These are phyloP conservation scores for Cricetomys ansorgei DNA, from an alignment of 2,113 vertebrate genomes.

Conservation along the genomic window DNA sequence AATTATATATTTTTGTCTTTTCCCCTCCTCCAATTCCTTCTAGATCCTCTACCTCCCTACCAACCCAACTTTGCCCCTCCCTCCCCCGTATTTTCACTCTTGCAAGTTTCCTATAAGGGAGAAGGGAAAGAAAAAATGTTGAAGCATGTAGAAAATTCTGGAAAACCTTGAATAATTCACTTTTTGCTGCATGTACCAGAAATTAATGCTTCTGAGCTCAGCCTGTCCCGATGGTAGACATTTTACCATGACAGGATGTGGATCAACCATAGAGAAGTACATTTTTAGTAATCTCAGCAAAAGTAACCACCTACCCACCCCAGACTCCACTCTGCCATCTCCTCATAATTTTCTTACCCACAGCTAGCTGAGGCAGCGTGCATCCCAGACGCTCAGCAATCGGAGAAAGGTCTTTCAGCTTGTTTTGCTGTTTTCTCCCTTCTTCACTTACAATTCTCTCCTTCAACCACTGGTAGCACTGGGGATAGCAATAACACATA, in stretches of 20 bases:
- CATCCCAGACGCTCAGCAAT: constrained; percentile 97
- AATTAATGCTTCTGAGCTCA: not conserved
- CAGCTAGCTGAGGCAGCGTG: constrained; percentile 97
- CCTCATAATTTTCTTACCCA: constrained; percentile 88
- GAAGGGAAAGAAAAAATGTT: not conserved
- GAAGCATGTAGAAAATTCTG: not conserved
- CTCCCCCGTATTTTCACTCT: not conserved
- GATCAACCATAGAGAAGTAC: fast-evolving
- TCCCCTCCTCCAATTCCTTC: not conserved
- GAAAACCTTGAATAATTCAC: not conserved
- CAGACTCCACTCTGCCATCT: too few species aligned
- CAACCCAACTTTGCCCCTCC: not conserved
- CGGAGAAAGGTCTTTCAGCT: constrained; percentile 95
- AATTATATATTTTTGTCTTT: not conserved
- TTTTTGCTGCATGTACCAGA: not conserved
- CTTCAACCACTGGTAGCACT: constrained; percentile 99
- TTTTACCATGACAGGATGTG: fast-evolving
- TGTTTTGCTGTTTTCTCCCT: constrained; percentile 95
- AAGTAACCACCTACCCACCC: not conserved
- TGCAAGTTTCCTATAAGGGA: not conserved
- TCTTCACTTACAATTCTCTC: constrained; percentile 98
- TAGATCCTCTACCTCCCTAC: not conserved
- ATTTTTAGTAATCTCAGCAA: not conserved
- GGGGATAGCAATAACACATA: constrained; percentile 14
- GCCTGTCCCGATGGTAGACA: not conserved